These are phyloP conservation scores for Tachysurus fulvidraco DNA, from an alignment of 2,113 vertebrate species.

Conservation along the genomic window DNA sequence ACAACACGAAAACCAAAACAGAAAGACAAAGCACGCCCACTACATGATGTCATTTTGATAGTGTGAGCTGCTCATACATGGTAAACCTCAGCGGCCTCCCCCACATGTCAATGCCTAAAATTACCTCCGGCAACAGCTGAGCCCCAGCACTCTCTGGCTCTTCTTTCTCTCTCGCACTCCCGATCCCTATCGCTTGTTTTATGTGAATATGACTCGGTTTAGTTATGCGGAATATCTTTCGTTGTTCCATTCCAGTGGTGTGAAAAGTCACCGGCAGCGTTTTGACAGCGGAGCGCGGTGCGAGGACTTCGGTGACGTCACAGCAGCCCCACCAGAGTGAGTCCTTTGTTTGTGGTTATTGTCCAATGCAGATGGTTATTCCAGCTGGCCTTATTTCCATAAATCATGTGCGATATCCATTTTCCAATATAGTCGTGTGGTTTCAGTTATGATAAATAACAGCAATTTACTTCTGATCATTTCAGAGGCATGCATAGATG, in stretches of 20 bases:
- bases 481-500: not conserved
- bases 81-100: constrained; percentile 80
- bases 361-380: not conserved
- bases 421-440: not conserved
- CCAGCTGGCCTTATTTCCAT: not conserved
- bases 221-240: constrained; percentile 90
- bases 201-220: constrained; percentile 84
- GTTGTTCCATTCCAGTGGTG: constrained; percentile 81
- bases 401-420: not conserved
- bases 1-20: not conserved
- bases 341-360: constrained; percentile 68
- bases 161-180: constrained; percentile 9
- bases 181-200: constrained; percentile 46
- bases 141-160: constrained; percentile 35
- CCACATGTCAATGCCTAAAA: constrained; percentile 85
- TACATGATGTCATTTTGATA: constrained; percentile 34
- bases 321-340: constrained; percentile 77
- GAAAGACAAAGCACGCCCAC: constrained; percentile 7
- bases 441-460: not conserved
- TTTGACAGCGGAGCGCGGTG: constrained; percentile 34
- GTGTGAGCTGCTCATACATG: constrained; percentile 79
- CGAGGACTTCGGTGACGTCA: constrained; percentile 62
- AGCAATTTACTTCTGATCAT: constrained; percentile 2
- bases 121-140: constrained; percentile 68
- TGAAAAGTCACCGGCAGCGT: constrained; percentile 34